Base-by-base conservation (phyloP, 2,113 vertebrate genomes). In the Strix aluco region DNA sequence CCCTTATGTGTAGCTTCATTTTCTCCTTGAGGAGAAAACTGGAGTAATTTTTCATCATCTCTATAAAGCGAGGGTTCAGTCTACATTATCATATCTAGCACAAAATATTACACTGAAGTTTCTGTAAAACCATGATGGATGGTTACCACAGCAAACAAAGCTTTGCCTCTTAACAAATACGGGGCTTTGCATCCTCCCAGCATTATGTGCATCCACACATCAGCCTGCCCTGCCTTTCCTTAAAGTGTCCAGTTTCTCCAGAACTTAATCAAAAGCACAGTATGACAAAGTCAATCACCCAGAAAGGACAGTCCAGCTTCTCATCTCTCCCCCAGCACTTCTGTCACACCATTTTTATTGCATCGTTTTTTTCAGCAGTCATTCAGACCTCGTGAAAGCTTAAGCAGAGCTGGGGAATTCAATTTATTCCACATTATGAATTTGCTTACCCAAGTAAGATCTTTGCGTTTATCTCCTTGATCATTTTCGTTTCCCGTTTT, bases 371-470 rank as follows among this genome's bases (percentile, higher is more conserved):
- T 44, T 10, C 63, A 66, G 32, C 63, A 40, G 27, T 20, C 88
- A 5, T 63, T n/a, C 51, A 44, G 44, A 59, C 21, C 63, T 62
- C 74, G 29, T 2, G 8, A 55, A 51, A 74, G 34, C 58, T 42
- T 16, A 4, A 55, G 40, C 0, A 36, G 40, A 46, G 23, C 0
- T 7, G 13, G 15, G 13, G 7, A 89, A 55, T 16, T 79, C 65
- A 7, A 10, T 54, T 69, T 6, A 42, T 7, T 23, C 88, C 72
- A 23, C 4, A 0, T 23, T 7, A 40, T 0, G 10, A 14, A 4
- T 29, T 73, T 4, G n/a, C 98, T 98, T 98, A 99, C 99, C 99
- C 99, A 0, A 99, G 98, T 22, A 99, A 44, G 52, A 99, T 98
- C 93, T 98, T 99, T 42, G 99, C 99, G 2, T 97, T 98, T 69